Base-by-base conservation (phyloP, 1,140 invertebrate species). In the Harpegnathos saltator region DNA sequence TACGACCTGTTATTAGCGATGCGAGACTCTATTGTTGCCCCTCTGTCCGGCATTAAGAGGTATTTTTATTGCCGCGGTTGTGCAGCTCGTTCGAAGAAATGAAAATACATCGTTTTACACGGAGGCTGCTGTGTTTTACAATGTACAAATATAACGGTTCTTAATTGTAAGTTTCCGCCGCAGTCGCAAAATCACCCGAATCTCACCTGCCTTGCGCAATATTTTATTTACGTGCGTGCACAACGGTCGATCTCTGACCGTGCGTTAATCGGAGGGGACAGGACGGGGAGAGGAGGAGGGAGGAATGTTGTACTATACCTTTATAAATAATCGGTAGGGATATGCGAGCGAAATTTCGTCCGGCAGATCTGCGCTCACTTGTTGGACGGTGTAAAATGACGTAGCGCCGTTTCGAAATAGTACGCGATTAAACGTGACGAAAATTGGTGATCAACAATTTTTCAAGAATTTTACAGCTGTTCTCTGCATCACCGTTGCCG, bases 381-480 rank as follows among this genome's bases (percentile, higher is more conserved):
- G 52, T 15, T 7, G 12, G 29, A 68, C 24, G 1, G 68, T 77
- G 33, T n/a, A 77, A 54, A 77, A 78, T 69, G 54, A 69, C 58
- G 33, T 26, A 69, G 44, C 44, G 12, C 22, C 14, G 22, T 69
- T 69, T 58, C 63, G n/a, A 56, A 69, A 48, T 59, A 44, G 22
- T 68, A n/a, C 17, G 52, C 52, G 22, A 71, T 71, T 71, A 68
- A n/a, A 77, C 50, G 52, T 54, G 74, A 68, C 48, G 62, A 68
- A 65, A 66, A 77, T 77, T 77, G 48, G 29, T 22, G 74, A 77
- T 77, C 54, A 77, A 77, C 75, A 69, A 80, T 71, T 80, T 80
- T 80, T 80, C 65, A 80, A 71, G 54, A 80, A 80, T 69, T 69
- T 71, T 80, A 80, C 75, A 80, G 54, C 75, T 71, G 65, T 58